Conservation (phyloP, 2,888 invertebrate species). For the Hylaea fasciaria region DNA sequence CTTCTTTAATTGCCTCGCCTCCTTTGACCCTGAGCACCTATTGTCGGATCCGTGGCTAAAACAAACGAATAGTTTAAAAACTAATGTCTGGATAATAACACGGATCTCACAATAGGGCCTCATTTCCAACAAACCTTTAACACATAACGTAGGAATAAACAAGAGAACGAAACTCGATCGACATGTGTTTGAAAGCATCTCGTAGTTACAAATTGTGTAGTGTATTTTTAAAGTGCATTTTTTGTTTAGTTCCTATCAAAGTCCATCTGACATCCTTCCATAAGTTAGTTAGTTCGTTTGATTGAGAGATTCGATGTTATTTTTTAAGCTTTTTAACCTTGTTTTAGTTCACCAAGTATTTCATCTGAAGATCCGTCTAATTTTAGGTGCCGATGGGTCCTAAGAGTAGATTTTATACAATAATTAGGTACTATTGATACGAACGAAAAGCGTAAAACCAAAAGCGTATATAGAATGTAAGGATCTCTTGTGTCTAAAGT, state of each 20-base stretch:
- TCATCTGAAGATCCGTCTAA: conserved; percentile 38
- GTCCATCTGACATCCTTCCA: conserved; percentile 64
- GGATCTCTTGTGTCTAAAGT: too few species aligned
- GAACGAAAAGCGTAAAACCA: too few species aligned
- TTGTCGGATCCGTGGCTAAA: too few species aligned
- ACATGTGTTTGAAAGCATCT: conserved; percentile 47
- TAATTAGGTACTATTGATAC: too few species aligned
- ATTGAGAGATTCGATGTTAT: conserved; percentile 34
- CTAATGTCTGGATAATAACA: too few species aligned
- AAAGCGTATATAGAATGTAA: too few species aligned
- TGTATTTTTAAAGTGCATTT: conserved; percentile 42
- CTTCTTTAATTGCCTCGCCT: conserved; percentile 40
- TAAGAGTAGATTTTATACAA: conserved; percentile 3
- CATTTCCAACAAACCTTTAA: conserved; percentile 22
- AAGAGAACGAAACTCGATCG: conserved; percentile 33
- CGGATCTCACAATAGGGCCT: too few species aligned
- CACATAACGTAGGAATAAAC: conserved; percentile 24
- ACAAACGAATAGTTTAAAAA: too few species aligned
- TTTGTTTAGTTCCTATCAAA: conserved; percentile 56
- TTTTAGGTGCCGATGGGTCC: conserved; percentile 9
- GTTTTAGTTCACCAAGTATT: conserved; percentile 39
- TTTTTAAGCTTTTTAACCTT: conserved; percentile 49
- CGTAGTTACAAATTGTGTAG: conserved; percentile 41
- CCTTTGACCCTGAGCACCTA: conserved; percentile 8
- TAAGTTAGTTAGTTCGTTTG: conserved; percentile 35